These are phyloP conservation scores for Todiramphus chloris DNA, from an alignment of 2,113 vertebrate genomes.

Conservation along the genomic window DNA sequence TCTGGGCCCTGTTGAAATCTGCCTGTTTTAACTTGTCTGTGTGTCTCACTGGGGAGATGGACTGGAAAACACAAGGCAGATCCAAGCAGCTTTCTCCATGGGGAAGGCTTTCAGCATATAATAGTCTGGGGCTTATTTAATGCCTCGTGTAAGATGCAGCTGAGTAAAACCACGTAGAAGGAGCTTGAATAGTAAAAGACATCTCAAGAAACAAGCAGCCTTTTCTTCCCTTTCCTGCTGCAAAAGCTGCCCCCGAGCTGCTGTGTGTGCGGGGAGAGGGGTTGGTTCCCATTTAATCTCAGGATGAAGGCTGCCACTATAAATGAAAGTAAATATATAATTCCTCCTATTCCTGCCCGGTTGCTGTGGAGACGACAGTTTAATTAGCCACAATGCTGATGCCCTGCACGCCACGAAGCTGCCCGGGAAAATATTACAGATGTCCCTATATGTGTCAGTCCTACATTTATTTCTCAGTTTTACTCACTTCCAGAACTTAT, in stretches of 20 bases:
- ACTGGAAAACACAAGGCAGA: slow-evolving; percentile 62
- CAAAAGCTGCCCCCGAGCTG: slow-evolving; percentile 39
- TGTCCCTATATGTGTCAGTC: not conserved
- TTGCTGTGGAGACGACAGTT: slow-evolving; percentile 40
- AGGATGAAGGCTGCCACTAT: slow-evolving; percentile 51
- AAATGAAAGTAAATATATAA: slow-evolving; percentile 60
- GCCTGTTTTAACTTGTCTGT: slow-evolving; percentile 66
- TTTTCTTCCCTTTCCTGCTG: slow-evolving; percentile 1
- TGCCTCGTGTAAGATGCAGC: slow-evolving; percentile 49
- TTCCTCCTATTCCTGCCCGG: slow-evolving; percentile 32
- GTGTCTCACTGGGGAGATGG: slow-evolving; percentile 40
- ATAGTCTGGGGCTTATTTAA: slow-evolving; percentile 39
- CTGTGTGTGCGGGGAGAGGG: not conserved
- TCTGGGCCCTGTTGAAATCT: not conserved
- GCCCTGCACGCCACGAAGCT: not conserved
- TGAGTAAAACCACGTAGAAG: slow-evolving; percentile 53
- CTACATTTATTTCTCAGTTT: not conserved
- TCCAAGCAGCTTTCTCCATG: slow-evolving; percentile 50
- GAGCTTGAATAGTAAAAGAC: slow-evolving; percentile 46
- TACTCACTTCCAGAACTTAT: slow-evolving; percentile 4
- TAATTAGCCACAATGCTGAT: slow-evolving; percentile 35
- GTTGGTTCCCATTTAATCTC: slow-evolving; percentile 39
- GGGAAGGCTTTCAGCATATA: slow-evolving; percentile 54
- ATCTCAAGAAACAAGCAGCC: slow-evolving; percentile 54
- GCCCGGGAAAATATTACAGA: not conserved